Base-by-base conservation (phyloP, 2,888 invertebrate species). In the Nemotelus pantherinus region DNA sequence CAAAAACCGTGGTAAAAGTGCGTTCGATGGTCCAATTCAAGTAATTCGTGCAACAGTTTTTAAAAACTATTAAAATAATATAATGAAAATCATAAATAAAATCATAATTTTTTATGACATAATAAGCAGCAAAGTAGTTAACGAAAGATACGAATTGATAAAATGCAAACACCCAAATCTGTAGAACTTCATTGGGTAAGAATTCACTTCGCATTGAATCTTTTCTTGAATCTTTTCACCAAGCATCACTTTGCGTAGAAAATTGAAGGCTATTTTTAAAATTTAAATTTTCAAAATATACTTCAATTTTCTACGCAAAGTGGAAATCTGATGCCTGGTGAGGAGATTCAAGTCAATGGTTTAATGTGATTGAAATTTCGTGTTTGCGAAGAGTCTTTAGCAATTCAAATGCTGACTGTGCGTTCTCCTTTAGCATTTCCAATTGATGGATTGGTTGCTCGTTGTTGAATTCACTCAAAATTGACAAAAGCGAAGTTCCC, bases 321-420 rank as follows among this genome's bases (percentile, higher is more conserved):
- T 85, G 82, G 41, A 83, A 82, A 9, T 85, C 76, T 3, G 81
- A 77, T 2, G 84, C 82, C 0, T 83, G 82, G 2, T 82, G 82
- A 0, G 83, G 81, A 0, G 86, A 85, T 68, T 87, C 86, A 64
- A 86, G 83, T n/a, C 84, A 83, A 41, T 85, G 83, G 78, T 86
- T 87, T 0, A 87, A 80, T 0, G 87, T 87, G 2, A 87, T 80
- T 0, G 85, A 83, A 6, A 87, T 84, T 80, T 86, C 86, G 41
- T 86, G 82, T 6, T 84, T 83, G 3, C 84, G 83, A 48, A 87
- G 82, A 10, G 82, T 81, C 1, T 84, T 82, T 41, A 86, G 79
- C 77, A 87, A 80, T 63, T 87, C 87, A 3, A 83, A 79, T 3
- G 83, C 81, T 39, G 84, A 82, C n/a, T 83, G 83, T 0, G 85